Conservation (phyloP, 2,113 vertebrate species). For the Abramis brama region DNA sequence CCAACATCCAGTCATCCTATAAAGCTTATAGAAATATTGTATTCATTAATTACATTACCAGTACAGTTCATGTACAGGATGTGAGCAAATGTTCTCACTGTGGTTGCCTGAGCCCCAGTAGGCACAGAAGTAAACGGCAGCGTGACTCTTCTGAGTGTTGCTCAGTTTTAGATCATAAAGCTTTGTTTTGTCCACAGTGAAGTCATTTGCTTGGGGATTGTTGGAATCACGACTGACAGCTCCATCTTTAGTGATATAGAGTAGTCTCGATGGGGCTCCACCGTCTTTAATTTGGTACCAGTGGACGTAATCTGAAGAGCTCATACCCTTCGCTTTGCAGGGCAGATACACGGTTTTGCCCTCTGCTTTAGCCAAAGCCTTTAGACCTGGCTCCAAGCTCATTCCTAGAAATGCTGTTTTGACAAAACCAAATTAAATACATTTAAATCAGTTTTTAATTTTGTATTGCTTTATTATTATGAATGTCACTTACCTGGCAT, state of each 20-base stretch:
- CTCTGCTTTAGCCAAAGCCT: not conserved
- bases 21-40: not conserved
- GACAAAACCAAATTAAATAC: not conserved
- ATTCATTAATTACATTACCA: not conserved
- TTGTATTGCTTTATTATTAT: not conserved
- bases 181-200: constrained; percentile 20
- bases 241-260: not conserved
- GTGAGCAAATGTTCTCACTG: constrained; percentile 32
- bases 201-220: constrained; percentile 39
- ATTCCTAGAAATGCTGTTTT: constrained; percentile 15
- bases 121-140: constrained; percentile 48
- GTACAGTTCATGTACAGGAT: constrained; percentile 23
- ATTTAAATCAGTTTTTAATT: not conserved
- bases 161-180: constrained; percentile 18
- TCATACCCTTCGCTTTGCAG: constrained; percentile 9
- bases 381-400: not conserved
- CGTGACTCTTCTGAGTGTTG: not conserved
- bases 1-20: not conserved
- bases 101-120: constrained; percentile 40
- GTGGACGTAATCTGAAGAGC: not conserved
- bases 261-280: constrained; percentile 37
- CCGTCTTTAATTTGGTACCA: constrained; percentile 58
- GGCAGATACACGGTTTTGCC: constrained; percentile 18
- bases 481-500: constrained; percentile 24
- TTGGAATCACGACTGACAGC: rapidly evolving